A percentile compares a stretch with the other conserved stretches of the same genome.
Conservation (phyloP, 2,113 vertebrate genomes). For the Oryzias javanicus region DNA sequence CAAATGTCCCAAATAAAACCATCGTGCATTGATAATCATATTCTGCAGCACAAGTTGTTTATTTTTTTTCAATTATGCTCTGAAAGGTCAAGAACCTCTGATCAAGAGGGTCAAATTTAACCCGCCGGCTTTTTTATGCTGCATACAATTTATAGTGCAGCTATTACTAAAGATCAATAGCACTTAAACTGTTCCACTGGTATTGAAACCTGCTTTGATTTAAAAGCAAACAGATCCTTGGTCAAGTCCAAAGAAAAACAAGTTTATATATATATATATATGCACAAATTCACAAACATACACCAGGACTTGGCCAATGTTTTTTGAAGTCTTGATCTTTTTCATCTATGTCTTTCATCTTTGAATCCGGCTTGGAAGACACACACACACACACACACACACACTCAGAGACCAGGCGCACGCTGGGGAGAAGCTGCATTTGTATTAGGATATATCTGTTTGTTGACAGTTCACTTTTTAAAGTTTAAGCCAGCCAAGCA, state of each 20-base stretch:
- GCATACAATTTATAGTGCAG: constrained; percentile 65
- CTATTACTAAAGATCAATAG: constrained; percentile 76
- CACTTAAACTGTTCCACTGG: constrained; percentile 71
- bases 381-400: background rate
- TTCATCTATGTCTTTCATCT: constrained; percentile 45
- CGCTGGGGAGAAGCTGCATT: constrained; percentile 2
- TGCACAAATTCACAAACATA: constrained; percentile 12
- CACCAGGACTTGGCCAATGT: constrained; percentile 31
- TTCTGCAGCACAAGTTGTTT: constrained; percentile 16
- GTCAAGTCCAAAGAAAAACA: constrained; percentile 32
- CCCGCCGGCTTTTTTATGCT: constrained; percentile 59
- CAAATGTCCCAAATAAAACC: too few species aligned
- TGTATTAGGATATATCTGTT: constrained; percentile 39
- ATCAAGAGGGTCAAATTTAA: constrained; percentile 53
- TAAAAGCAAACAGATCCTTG: constrained; percentile 60
- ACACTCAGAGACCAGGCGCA: background rate
- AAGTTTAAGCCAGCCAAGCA: constrained; percentile 33
- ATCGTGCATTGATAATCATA: background rate
- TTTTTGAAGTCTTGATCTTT: constrained; percentile 20
- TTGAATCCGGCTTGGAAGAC: background rate
- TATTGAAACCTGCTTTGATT: constrained; percentile 74
- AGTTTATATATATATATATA: constrained; percentile 4
- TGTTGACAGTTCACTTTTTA: constrained; percentile 12
- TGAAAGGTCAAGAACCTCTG: constrained; percentile 43
- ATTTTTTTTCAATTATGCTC: constrained; percentile 18